A percentile compares a stretch with the other conserved stretches of the same genome.
Evolutionary conservation across 2,888 invertebrate genomes (phyloP).

Genomic region (Lycaena phlaeas): DNA sequence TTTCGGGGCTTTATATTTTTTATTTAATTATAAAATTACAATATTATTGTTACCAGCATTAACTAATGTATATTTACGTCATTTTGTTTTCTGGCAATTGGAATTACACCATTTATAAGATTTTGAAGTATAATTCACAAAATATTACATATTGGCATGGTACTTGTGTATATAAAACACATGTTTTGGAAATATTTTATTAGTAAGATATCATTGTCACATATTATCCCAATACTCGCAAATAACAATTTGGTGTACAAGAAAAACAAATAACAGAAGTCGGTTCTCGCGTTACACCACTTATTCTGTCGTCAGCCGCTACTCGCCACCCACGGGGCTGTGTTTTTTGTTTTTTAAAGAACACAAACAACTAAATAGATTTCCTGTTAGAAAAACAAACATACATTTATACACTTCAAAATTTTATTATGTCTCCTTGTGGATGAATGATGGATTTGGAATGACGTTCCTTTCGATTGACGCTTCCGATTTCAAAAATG

Average conservation of each 20-base stretch:
- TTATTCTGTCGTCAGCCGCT: conserved; percentile 67
- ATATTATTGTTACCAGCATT: too few relatives aligned
- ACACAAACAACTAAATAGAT: conserved; percentile 58
- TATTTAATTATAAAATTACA: too few relatives aligned
- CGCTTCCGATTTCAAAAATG: conserved; percentile 37
- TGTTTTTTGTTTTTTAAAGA: conserved; percentile 45
- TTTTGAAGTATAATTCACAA: too few relatives aligned
- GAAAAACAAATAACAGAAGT: conserved; percentile 64
- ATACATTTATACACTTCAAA: conserved; percentile 62
- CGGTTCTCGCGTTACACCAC: conserved; percentile 58
- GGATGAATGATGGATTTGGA: conserved; percentile 63
- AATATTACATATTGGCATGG: too few relatives aligned
- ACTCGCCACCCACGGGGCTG: conserved; percentile 60
- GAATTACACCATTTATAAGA: too few relatives aligned
- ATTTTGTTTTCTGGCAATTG: too few relatives aligned
- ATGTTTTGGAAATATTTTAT: too few relatives aligned
- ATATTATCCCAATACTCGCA: too few relatives aligned
- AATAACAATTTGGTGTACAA: conserved; percentile 50
- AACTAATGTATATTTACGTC: too few relatives aligned
- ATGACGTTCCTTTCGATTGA: conserved; percentile 51
- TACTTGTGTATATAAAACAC: too few relatives aligned
- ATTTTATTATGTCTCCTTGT: conserved; percentile 48
- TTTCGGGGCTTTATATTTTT: too few relatives aligned
- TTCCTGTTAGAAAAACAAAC: conserved; percentile 72
- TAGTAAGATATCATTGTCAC: too few relatives aligned